Evolutionary conservation across 2,113 vertebrate species (phyloP).

Genomic region (Egretta garzetta): DNA sequence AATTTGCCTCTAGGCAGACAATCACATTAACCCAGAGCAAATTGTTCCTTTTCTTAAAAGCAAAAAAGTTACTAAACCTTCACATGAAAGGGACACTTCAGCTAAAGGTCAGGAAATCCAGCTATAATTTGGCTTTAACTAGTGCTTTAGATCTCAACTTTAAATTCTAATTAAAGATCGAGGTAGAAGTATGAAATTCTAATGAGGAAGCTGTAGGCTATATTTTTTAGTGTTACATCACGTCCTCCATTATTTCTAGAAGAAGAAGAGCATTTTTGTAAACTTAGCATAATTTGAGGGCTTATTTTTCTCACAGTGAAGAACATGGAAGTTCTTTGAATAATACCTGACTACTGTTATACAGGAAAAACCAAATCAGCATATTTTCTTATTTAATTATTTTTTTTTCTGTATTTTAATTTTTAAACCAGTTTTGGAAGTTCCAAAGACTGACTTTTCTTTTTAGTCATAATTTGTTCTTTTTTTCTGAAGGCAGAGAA

Average conservation of each 20-base stretch:
- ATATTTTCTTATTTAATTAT: background rate
- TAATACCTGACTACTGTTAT: background rate
- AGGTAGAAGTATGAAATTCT: slow-evolving; percentile 29
- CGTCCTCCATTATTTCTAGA: background rate
- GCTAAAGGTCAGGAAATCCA: slow-evolving; percentile 48
- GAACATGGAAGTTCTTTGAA: background rate
- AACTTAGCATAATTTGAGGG: background rate
- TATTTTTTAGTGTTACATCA: background rate
- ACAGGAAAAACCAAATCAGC: background rate
- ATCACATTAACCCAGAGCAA: slow-evolving; percentile 19
- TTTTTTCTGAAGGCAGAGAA: background rate
- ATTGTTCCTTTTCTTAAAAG: background rate
- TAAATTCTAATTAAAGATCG: slow-evolving; percentile 53
- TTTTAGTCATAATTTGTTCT: background rate
- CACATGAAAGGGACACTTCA: slow-evolving; percentile 23
- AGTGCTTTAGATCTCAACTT: slow-evolving; percentile 25
- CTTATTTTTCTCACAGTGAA: background rate
- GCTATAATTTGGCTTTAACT: slow-evolving; percentile 16
- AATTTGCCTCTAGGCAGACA: background rate
- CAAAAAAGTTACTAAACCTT: background rate
- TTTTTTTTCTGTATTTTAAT: background rate
- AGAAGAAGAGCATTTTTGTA: background rate
- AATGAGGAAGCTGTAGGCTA: background rate
- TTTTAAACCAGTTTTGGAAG: background rate
- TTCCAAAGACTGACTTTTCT: background rate